Percentiles rank a stretch among this genome's conserved stretches.
phyloP scores from a whole-genome alignment of 2,797 vertebrate genomes.

The Momotus momota region DNA sequence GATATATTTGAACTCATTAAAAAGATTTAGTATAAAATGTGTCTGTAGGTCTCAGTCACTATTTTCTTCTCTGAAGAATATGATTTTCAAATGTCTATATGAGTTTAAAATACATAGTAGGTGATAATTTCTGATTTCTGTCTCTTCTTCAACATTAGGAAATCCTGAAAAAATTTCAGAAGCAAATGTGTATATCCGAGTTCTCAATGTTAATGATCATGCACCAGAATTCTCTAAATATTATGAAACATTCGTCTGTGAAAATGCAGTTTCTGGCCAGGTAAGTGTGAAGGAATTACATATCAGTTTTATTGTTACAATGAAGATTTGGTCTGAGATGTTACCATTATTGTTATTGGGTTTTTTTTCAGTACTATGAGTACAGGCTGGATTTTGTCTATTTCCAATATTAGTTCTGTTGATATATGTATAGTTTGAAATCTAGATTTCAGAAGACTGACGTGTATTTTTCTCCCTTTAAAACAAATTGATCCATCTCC shows the following conservation, averaged over 20 bases:
- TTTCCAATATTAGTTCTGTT: neutral
- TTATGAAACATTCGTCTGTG: slow-evolving; percentile 94
- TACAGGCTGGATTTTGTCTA: neutral
- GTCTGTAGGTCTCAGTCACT: neutral
- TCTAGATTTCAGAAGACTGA: neutral
- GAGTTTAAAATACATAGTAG: neutral
- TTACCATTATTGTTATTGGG: neutral
- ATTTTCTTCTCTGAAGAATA: neutral
- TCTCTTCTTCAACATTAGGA: slow-evolving; percentile 72
- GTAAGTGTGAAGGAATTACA: slow-evolving; percentile 69
- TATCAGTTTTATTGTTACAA: neutral
- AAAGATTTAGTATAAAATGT: neutral
- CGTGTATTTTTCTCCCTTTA: fast-evolving
- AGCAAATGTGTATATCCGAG: slow-evolving; percentile 86
- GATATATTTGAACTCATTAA: neutral
- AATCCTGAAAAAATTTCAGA: slow-evolving; percentile 85
- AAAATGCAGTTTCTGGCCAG: slow-evolving; percentile 88
- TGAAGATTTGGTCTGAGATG: neutral
- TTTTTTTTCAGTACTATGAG: neutral
- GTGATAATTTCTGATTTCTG: neutral
- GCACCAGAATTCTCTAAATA: slow-evolving; percentile 86
- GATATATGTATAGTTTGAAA: neutral
- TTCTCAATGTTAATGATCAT: slow-evolving; percentile 94
- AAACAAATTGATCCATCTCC: neutral
- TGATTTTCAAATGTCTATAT: neutral